These are phyloP conservation scores for Drosophila heteroneura DNA, from an alignment of 2,888 invertebrate genomes.

Conservation along the genomic window DNA sequence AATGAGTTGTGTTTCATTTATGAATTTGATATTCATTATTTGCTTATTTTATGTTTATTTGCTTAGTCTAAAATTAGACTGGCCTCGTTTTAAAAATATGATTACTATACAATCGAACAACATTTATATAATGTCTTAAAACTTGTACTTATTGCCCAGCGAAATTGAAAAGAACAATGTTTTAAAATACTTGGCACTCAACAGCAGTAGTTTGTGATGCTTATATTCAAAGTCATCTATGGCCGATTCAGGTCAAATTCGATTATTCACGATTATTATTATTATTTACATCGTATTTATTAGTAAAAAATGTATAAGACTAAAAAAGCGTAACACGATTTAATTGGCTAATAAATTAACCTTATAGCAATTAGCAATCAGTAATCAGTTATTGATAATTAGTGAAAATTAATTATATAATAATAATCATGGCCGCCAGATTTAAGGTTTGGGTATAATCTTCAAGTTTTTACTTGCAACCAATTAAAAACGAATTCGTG, in stretches of 20 bases:
- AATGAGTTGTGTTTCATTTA: too few relatives aligned
- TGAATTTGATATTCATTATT: not conserved
- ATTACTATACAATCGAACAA: not conserved
- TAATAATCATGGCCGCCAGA: not conserved
- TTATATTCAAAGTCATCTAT: too few relatives aligned
- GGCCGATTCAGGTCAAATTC: too few relatives aligned
- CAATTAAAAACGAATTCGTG: not conserved
- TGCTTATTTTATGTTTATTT: not conserved
- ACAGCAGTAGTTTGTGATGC: too few relatives aligned
- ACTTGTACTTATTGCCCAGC: not conserved
- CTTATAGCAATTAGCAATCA: not conserved
- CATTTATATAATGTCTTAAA: not conserved
- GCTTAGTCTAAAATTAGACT: not conserved
- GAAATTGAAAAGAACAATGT: too few relatives aligned
- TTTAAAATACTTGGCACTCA: too few relatives aligned
- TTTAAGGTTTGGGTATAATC: not conserved
- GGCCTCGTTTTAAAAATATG: not conserved
- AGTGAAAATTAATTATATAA: not conserved
- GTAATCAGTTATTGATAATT: not conserved
- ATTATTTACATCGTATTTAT: too few relatives aligned
- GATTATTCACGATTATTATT: too few relatives aligned
- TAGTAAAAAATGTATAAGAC: not conserved
- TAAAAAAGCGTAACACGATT: not conserved
- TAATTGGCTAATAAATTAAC: not conserved
- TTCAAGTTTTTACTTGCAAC: not conserved